Percentiles rank a stretch among this genome's conserved stretches.
Conservation (phyloP, 1,140 invertebrate species). For the Leucophenga varia region DNA sequence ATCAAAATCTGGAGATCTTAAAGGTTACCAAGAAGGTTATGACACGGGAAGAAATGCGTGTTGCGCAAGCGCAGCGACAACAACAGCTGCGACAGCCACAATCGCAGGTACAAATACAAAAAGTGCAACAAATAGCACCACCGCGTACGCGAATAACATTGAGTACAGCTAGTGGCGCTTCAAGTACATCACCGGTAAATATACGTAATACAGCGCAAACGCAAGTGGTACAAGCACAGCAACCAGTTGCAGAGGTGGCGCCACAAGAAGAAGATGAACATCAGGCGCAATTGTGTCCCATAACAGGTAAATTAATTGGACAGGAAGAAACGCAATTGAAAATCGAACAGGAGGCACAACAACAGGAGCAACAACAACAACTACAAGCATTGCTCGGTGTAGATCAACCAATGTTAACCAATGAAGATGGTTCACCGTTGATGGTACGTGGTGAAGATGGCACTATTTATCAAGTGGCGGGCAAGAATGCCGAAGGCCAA, state of each 20-base stretch:
- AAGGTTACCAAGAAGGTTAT: slow-evolving; percentile 54
- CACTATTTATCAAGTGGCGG: slow-evolving; percentile 64
- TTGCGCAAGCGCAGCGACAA: slow-evolving; percentile 28
- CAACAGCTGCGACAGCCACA: slow-evolving; percentile 30
- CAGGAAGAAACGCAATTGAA: slow-evolving; percentile 49
- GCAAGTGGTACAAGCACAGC: slow-evolving; percentile 6
- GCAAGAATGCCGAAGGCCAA: slow-evolving; percentile 75
- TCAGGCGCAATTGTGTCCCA: slow-evolving; percentile 46
- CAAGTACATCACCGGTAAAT: too few relatives aligned
- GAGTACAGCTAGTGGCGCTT: background rate
- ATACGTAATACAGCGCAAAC: background rate
- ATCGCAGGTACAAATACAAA: slow-evolving; percentile 30
- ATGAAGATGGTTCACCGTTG: slow-evolving; percentile 59
- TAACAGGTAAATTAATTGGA: slow-evolving; percentile 46
- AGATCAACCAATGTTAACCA: slow-evolving; percentile 50
- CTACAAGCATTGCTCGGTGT: slow-evolving; percentile 33
- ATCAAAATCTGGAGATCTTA: slow-evolving; percentile 49
- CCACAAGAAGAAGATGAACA: slow-evolving; percentile 33
- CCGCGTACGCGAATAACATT: slow-evolving; percentile 10
- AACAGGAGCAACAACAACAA: slow-evolving; percentile 43
- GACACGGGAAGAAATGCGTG: slow-evolving; percentile 38
- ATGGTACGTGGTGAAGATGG: slow-evolving; percentile 70
- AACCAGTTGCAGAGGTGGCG: too few relatives aligned
- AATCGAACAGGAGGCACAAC: slow-evolving; percentile 48
- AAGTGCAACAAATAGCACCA: slow-evolving; percentile 31